Evolutionary conservation across 2,113 vertebrate genomes (phyloP), one percentile per base, ranked within the genome.

Genomic region (Opisthocomus hoazin): DNA sequence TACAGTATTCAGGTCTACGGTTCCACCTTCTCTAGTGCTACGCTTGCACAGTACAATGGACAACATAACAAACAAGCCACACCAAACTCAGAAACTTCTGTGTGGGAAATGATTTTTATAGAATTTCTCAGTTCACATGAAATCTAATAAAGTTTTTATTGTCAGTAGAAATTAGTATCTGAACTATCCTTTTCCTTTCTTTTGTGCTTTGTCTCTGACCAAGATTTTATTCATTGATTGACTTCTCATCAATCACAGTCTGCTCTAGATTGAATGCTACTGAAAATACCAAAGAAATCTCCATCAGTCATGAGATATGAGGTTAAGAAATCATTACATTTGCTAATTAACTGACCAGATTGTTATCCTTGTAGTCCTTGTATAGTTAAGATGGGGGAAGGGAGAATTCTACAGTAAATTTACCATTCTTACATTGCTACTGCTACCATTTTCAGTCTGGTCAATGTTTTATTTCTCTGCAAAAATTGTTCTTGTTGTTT

Each of bases 11-110:
- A 3, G 3, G 5, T 46, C 34, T 64, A 7, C 15, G 39, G 5
- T n/a, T 76, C 12, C 32, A 43, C 32, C 15, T 71, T 23, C n/a
- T 7, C 51, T 23, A 60, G 5, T 27, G 12, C 14, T 75, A 11
- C 12, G 3, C 5, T 75, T 65, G 10, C 20, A 54, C 20, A 68
- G 12, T 27, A 18, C n/a, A 76, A 37, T 8, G n/a, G 30, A 30
- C 5, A 53, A 27, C 2, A 2, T 23, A 50, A 57, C 6, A 88
- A 89, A 17, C 5, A 75, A 66, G 6, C 5, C 39, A 43, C 6
- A 4, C 2, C 11, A 89, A 87, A 48, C 5, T 8, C 23, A 69
- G n/a, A 84, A 81, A 54, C 1, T 0, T 1, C 9, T 50, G 9
- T 54, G 11, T 63, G 11, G 29, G 6, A 23, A 43, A 86, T 70